Base-by-base conservation (phyloP, 2,113 vertebrate genomes). In the Thunnus thynnus region DNA sequence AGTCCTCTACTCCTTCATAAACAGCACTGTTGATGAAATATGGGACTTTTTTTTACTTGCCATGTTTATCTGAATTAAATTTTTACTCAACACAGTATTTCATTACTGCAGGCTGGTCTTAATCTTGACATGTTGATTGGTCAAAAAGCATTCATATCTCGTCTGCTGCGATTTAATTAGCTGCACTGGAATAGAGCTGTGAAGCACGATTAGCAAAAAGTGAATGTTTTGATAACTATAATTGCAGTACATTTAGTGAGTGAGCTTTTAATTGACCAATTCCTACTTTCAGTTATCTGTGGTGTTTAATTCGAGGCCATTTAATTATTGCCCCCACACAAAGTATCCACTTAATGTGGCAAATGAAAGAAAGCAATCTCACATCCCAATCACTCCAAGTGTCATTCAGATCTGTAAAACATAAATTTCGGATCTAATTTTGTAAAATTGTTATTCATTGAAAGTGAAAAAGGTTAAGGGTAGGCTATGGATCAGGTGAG, bases 211-310 rank as follows among this genome's bases (percentile, higher is more conserved):
- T 85, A 81, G 50, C 41, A 48, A 54, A 67, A 74, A 41, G 60
- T 20, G 64, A 87, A 70, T 72, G 58, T 77, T 73, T 87, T 86
- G 74, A 78, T 72, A 58, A 55, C 17, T 57, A 66, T 78, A 69
- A 67, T 69, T 76, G 47, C 54, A 25, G 65, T 54, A 57, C 61
- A 68, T 76, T 83, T 67, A 82, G 78, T 73, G 30, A 83, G 44
- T 65, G 69, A 63, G 61, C 74, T 60, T 72, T 80, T 63, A 62
- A 70, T 85, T 75, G 66, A 36, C 41, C 22, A 61, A 47, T 78
- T 90, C 72, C 70, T 69, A 62, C 84, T 87, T 60, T 36, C 68
- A 84, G 52, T 83, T 78, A 86, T 85, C 80, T 69, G 25, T 69
- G 51, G 74, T 68, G 72, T 76, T 80, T 13, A 11, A 74, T 71